Evolutionary conservation across 2,113 vertebrate species (phyloP).

Genomic region (Athene noctua): DNA sequence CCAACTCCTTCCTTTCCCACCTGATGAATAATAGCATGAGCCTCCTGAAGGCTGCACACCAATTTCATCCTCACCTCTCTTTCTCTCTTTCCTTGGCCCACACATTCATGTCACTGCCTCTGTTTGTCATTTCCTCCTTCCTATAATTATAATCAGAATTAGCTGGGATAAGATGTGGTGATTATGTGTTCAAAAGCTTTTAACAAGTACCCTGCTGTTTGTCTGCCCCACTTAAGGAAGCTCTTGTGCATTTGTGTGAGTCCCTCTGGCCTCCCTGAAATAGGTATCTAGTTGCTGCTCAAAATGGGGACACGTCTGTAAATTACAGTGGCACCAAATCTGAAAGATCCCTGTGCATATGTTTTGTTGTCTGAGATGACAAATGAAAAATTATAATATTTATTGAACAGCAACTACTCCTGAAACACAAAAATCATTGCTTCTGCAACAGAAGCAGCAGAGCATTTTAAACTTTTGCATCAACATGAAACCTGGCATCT

Average conservation of each 20-base stretch:
- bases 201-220: not conserved
- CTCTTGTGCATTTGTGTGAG: not conserved
- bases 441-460: not conserved
- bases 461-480: not conserved
- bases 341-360: accelerated
- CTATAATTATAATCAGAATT: slow-evolving; percentile 1
- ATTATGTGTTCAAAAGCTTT: not conserved
- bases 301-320: not conserved
- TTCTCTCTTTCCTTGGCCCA: not conserved
- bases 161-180: not conserved
- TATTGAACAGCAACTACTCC: not conserved
- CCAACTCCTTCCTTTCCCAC: not conserved
- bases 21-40: not conserved
- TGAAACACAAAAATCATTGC: not conserved
- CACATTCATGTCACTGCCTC: not conserved
- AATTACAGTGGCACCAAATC: not conserved
- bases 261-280: not conserved
- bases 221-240: not conserved
- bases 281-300: not conserved
- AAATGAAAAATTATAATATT: not conserved
- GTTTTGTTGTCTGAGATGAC: not conserved
- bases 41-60: not conserved
- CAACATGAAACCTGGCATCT: not conserved
- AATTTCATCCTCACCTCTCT: not conserved
- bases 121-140: not conserved